Conservation (phyloP, 2,113 vertebrate species). For the Nyctibius bracteatus region DNA sequence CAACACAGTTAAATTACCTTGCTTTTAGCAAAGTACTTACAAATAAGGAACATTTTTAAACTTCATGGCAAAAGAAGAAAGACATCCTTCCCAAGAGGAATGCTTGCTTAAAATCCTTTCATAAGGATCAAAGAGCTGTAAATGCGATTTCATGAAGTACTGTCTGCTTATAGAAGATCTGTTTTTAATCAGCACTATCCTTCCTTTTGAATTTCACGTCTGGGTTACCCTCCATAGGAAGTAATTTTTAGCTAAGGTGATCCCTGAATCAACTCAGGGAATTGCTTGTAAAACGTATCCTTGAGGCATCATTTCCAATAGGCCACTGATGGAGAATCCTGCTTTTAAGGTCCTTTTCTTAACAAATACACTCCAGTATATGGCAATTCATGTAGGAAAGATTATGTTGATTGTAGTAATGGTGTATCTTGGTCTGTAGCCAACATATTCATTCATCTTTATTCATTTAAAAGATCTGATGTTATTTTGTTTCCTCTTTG, state of each 20-base stretch:
- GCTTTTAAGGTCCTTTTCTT: slow-evolving; percentile 17
- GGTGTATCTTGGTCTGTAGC: background rate
- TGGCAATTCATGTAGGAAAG: slow-evolving; percentile 28
- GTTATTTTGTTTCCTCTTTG: slow-evolving; percentile 34
- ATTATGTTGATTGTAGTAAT: slow-evolving; percentile 12
- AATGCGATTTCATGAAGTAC: slow-evolving; percentile 28
- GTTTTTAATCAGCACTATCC: slow-evolving; percentile 15
- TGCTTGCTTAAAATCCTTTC: slow-evolving; percentile 27
- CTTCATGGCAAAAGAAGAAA: slow-evolving; percentile 7
- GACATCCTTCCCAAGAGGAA: slow-evolving; percentile 4
- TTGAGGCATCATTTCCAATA: background rate
- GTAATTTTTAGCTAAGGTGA: background rate
- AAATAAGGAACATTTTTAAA: slow-evolving; percentile 17
- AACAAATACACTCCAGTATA: background rate
- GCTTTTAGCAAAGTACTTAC: background rate
- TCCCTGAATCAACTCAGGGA: background rate
- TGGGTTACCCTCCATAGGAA: background rate
- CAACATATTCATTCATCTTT: slow-evolving; percentile 55
- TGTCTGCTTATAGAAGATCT: background rate
- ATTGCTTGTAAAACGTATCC: background rate
- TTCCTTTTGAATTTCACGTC: background rate
- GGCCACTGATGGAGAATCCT: background rate
- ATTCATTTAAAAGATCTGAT: slow-evolving; percentile 43
- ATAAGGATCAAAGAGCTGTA: slow-evolving; percentile 50
- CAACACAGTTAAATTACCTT: background rate